These are phyloP conservation scores for Nothoprocta pentlandii DNA, from an alignment of 2,113 vertebrate genomes.

Conservation along the genomic window DNA sequence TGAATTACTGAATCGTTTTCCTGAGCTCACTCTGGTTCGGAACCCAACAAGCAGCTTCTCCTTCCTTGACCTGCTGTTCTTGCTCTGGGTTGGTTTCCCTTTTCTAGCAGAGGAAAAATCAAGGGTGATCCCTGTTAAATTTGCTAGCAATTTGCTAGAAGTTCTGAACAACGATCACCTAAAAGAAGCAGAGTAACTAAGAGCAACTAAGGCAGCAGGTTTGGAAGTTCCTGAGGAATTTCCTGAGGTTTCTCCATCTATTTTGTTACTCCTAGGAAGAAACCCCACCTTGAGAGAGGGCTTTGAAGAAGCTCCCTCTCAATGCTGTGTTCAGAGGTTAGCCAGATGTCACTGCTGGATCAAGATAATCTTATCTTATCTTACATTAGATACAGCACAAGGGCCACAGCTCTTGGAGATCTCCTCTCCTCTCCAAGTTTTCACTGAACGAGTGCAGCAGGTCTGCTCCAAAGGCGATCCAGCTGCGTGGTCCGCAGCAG, in stretches of 20 bases:
- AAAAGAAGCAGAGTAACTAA: background rate
- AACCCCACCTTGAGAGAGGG: background rate
- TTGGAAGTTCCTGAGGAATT: background rate
- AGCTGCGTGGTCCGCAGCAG: background rate
- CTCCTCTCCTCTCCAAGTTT: background rate
- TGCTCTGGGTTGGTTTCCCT: background rate
- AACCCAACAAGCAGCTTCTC: background rate
- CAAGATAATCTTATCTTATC: background rate
- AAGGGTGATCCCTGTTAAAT: background rate
- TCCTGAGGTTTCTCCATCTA: background rate
- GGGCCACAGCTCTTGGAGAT: background rate
- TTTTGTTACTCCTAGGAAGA: background rate
- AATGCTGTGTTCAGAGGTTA: background rate
- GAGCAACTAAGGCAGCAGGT: background rate
- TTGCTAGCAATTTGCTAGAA: background rate
- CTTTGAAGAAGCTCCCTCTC: background rate
- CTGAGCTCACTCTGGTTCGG: background rate
- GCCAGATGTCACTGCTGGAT: background rate
- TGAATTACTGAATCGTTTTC: background rate
- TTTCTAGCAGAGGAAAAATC: background rate
- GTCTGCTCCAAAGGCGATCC: background rate
- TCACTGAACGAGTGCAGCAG: accelerated
- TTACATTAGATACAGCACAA: background rate
- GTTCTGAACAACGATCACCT: background rate
- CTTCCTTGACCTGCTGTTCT: background rate